A percentile compares a stretch with the other conserved stretches of the same genome.
These are phyloP conservation scores for Monomorium pharaonis DNA, from an alignment of 1,140 invertebrate species.

Conservation along the genomic window DNA sequence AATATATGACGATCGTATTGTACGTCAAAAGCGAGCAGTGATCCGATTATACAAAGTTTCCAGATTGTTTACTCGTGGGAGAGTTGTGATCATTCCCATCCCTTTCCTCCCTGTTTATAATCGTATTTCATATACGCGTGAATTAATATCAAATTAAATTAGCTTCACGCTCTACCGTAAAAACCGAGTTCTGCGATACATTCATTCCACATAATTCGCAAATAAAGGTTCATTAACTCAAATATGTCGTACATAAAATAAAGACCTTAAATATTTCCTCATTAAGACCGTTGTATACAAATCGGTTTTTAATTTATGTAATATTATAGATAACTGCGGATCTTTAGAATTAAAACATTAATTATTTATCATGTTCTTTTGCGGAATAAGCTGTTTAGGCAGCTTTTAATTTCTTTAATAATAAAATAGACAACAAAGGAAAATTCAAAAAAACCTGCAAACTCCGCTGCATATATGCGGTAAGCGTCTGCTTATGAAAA, in stretches of 20 bases:
- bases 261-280: background rate
- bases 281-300: background rate
- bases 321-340: background rate
- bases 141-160: conserved; percentile 45
- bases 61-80: conserved; percentile 26
- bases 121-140: conserved; percentile 24
- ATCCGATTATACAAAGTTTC: conserved; percentile 40
- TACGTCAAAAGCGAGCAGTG: conserved; percentile 18
- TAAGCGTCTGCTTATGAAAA: background rate
- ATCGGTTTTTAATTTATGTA: background rate
- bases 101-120: background rate
- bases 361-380: background rate
- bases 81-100: conserved; percentile 6
- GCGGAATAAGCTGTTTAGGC: background rate
- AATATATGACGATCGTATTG: background rate
- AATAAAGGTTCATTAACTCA: conserved; percentile 32
- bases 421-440: background rate
- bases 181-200: conserved; percentile 3
- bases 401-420: background rate
- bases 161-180: conserved; percentile 31
- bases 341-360: background rate
- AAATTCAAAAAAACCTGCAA: background rate
- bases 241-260: background rate
- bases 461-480: no score
- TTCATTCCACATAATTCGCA: conserved; percentile 6